These are phyloP conservation scores for Oryzias javanicus DNA, from an alignment of 2,113 vertebrate genomes.

Conservation along the genomic window DNA sequence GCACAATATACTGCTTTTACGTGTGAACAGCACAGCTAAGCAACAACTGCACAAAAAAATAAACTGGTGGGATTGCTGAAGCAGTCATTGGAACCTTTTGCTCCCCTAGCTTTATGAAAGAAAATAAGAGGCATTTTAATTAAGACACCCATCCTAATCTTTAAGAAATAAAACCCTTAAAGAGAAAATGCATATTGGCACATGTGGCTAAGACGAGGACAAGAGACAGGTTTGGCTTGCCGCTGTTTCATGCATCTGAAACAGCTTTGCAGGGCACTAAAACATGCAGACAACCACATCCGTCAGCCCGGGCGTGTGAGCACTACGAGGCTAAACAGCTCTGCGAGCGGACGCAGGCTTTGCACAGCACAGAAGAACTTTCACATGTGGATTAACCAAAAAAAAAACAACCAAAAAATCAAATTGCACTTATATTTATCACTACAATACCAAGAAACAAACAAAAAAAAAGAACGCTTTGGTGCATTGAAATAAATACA, in stretches of 20 bases:
- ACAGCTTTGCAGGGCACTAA: constrained; percentile 45
- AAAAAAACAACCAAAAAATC: constrained; percentile 45
- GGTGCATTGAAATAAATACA: constrained; percentile 12
- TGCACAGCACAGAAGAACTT: constrained; percentile 55
- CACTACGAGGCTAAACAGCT: constrained; percentile 50
- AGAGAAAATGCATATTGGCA: constrained; percentile 64
- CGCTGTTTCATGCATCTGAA: constrained; percentile 36
- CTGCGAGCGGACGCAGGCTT: constrained; percentile 47
- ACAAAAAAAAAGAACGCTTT: constrained; percentile 32
- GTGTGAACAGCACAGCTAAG: constrained; percentile 33
- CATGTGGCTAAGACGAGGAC: constrained; percentile 59
- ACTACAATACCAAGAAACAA: constrained; percentile 12
- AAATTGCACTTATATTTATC: constrained; percentile 67
- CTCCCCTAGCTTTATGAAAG: constrained; percentile 42
- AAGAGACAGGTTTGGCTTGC: constrained; percentile 49
- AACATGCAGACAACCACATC: constrained; percentile 55
- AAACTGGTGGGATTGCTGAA: constrained; percentile 38
- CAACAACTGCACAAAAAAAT: constrained; percentile 13
- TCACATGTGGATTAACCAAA: constrained; percentile 25
- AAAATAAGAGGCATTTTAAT: constrained; percentile 45
- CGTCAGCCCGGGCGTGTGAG: constrained; percentile 22
- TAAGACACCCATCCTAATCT: constrained; percentile 57
- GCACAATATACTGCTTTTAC: constrained; percentile 41
- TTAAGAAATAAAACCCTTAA: constrained; percentile 22
- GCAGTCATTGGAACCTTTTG: constrained; percentile 13